These are phyloP conservation scores for Autographa pulchrina DNA, from an alignment of 2,888 invertebrate species.

Conservation along the genomic window DNA sequence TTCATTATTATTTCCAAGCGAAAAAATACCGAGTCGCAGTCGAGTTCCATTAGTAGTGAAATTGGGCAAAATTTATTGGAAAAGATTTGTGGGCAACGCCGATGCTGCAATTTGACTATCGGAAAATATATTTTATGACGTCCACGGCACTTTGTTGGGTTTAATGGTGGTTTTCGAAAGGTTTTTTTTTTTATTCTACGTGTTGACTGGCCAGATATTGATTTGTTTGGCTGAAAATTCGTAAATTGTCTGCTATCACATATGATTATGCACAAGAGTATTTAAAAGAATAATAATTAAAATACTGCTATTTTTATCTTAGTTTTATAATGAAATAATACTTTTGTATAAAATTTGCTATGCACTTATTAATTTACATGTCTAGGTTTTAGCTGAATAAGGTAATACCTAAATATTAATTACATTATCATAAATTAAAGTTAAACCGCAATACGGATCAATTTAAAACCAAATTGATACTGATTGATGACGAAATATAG, in stretches of 20 bases:
- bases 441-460: neutral
- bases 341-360: too few relatives aligned
- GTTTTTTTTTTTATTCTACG: conserved; percentile 65
- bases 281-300: too few relatives aligned
- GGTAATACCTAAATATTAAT: too few relatives aligned
- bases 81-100: conserved; percentile 83
- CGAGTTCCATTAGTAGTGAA: conserved; percentile 68
- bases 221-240: conserved; percentile 61
- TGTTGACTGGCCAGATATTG: conserved; percentile 65
- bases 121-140: conserved; percentile 87
- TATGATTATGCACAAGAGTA: too few relatives aligned
- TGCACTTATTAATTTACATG: too few relatives aligned
- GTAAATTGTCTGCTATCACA: conserved; percentile 5
- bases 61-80: conserved; percentile 81
- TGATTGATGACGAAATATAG: neutral
- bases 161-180: conserved; percentile 73
- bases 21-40: conserved; percentile 59
- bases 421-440: too few relatives aligned
- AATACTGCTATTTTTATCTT: too few relatives aligned
- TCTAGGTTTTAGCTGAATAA: too few relatives aligned
- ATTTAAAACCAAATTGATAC: neutral
- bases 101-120: conserved; percentile 87
- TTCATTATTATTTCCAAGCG: neutral
- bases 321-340: too few relatives aligned
- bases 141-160: conserved; percentile 79